Evolutionary conservation across 2,113 vertebrate genomes (phyloP), one percentile per base, ranked within the genome.

Genomic region (Sorex fumeus): DNA sequence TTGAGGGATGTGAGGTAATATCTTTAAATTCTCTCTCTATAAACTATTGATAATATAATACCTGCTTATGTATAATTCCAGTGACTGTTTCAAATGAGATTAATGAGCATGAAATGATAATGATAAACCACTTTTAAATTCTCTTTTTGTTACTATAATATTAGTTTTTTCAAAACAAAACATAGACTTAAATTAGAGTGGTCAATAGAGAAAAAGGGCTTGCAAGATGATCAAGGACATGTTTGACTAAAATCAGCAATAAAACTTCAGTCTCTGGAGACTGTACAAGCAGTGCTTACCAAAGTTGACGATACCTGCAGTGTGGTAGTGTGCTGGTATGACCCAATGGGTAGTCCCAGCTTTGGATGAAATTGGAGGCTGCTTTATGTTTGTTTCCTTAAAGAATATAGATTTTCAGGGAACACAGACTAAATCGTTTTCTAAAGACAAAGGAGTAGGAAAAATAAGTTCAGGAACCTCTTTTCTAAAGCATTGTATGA

Each of bases 91-190:
- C 30, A 80, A 74, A n/a, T 62, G 71, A 79, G 5, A 8, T 69
- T 36, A 45, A 53, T n/a, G 1, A 30, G 53, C 32, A 23, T n/a
- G 9, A 80, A 77, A 13, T 34, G 19, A 80, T 80, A 92, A 64
- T 70, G 4, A 66, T 27, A 70, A 94, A 64, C 3, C 30, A 47
- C 91, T 70, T 91, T 13, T 82, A 47, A 83, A 34, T 34, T 88
- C 57, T 27, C 70, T 72, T 84, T 18, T 72, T 50, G 6, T 90
- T 80, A 30, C n/a, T 47, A n/a, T 83, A 45, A 47, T 74, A 50
- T 88, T 86, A 86, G 66, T 40, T 50, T 66, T 21, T 45, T 50
- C 9, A 64, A 79, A 57, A 60, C 36, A 91, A 91, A 95, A 86
- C 66, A 36, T 4, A 45, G 15, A 62, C 50, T 47, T 43, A 66